These are phyloP conservation scores for Entomobrya proxima DNA, from an alignment of 2,888 invertebrate genomes.

Conservation along the genomic window DNA sequence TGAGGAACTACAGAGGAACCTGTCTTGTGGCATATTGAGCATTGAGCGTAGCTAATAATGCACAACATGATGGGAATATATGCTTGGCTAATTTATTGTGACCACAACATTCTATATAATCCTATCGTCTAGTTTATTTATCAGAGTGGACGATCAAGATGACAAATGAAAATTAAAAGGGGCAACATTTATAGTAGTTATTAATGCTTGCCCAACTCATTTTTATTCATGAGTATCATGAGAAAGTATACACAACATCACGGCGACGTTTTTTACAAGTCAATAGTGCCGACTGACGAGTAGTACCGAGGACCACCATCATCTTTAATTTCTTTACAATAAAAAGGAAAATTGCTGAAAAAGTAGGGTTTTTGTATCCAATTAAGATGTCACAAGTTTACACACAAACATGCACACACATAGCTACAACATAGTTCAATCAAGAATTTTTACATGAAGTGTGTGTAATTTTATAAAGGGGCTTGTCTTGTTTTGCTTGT, in stretches of 20 bases:
- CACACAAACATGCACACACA: not conserved
- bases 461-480: constrained; percentile 18
- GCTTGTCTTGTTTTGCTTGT: constrained; percentile 46
- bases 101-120: no score
- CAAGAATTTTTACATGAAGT: not conserved
- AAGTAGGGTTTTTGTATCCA: constrained; percentile 3
- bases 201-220: not conserved
- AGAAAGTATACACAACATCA: constrained; percentile 22
- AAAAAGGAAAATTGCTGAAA: constrained; percentile 9
- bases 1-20: not conserved
- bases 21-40: not conserved
- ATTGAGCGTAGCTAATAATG: no score
- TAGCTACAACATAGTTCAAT: not conserved
- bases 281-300: not conserved
- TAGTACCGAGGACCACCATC: not conserved
- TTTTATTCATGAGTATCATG: constrained; percentile 22
- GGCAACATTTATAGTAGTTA: not conserved
- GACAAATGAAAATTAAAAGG: constrained; percentile 34
- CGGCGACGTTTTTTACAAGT: not conserved
- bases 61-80: not conserved
- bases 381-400: constrained; percentile 59
- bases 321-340: not conserved
- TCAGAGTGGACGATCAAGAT: constrained; percentile 22
- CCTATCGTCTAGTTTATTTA: not conserved
- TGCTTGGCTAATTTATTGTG: constrained; percentile 18